Percentiles rank a stretch among this genome's conserved stretches.
Conservation (phyloP, 1,140 invertebrate genomes). For the Papilio machaon region DNA sequence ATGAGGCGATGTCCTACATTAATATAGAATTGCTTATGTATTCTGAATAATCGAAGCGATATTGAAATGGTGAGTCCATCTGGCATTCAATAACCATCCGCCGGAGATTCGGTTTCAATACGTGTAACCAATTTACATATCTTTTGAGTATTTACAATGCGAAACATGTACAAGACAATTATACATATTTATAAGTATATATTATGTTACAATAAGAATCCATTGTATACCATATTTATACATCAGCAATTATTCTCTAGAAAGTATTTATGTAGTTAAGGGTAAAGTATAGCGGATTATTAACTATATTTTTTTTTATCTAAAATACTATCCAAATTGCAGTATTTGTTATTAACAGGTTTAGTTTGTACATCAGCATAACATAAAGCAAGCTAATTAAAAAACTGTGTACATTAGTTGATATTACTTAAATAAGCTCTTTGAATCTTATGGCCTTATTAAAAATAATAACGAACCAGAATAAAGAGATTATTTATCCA, state of each 20-base stretch:
- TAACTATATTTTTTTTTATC: too few relatives aligned
- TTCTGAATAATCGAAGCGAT: conserved; percentile 32
- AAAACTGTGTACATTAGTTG: background rate
- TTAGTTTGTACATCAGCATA: background rate
- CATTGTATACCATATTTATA: background rate
- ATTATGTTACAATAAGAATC: background rate
- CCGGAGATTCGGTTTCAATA: conserved; percentile 20
- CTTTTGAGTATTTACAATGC: conserved; percentile 21
- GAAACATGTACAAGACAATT: background rate
- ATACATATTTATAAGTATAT: background rate
- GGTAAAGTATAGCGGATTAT: too few relatives aligned
- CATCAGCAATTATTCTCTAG: background rate
- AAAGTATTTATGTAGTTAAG: too few relatives aligned
- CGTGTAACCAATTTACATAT: conserved; percentile 23
- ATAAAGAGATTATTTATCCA: background rate
- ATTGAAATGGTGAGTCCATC: conserved; percentile 26
- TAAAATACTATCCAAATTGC: background rate
- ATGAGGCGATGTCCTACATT: conserved; percentile 29
- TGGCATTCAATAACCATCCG: conserved; percentile 25
- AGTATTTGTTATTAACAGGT: background rate
- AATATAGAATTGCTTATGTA: conserved; percentile 28
- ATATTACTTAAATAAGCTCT: background rate
- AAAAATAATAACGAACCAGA: background rate
- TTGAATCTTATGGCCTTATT: background rate
- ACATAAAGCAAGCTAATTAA: background rate